These are phyloP conservation scores for Aethes cnicana DNA, from an alignment of 2,888 invertebrate genomes.

Conservation along the genomic window DNA sequence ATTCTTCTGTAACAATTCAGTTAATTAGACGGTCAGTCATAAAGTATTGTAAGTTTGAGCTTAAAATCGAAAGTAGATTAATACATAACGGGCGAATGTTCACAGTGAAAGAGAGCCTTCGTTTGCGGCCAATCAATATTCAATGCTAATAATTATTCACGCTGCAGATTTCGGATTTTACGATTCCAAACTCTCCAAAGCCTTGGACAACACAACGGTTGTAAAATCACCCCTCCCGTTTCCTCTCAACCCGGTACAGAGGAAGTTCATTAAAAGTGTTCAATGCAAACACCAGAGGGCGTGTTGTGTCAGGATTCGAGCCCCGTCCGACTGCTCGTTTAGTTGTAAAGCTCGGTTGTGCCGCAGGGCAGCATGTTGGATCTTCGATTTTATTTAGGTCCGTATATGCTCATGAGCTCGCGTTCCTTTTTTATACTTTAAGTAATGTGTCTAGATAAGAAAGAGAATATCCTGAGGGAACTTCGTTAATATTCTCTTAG, in stretches of 20 bases:
- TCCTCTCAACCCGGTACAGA: conserved; percentile 8
- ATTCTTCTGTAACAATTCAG: too few relatives aligned
- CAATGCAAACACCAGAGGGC: conserved; percentile 13
- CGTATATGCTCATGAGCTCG: background rate
- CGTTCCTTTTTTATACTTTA: background rate
- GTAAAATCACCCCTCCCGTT: conserved; percentile 5
- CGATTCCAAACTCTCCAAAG: background rate
- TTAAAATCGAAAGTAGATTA: too few relatives aligned
- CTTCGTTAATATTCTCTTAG: too few relatives aligned
- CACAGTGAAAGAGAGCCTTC: too few relatives aligned
- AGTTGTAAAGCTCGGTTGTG: background rate
- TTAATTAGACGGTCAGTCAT: too few relatives aligned
- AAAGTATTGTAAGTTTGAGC: too few relatives aligned
- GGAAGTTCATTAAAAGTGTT: conserved; percentile 10
- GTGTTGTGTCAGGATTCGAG: background rate
- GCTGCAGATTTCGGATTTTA: too few relatives aligned
- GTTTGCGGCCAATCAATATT: too few relatives aligned
- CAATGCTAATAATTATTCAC: too few relatives aligned
- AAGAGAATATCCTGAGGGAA: too few relatives aligned
- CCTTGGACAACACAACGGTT: background rate
- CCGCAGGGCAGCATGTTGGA: conserved; percentile 9
- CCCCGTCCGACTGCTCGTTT: conserved; percentile 3
- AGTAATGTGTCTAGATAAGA: too few relatives aligned
- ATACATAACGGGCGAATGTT: too few relatives aligned
- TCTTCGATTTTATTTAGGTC: background rate